A percentile compares a stretch with the other conserved stretches of the same genome.
Conservation (phyloP, 2,797 vertebrate species). For the Crypturellus tataupa region DNA sequence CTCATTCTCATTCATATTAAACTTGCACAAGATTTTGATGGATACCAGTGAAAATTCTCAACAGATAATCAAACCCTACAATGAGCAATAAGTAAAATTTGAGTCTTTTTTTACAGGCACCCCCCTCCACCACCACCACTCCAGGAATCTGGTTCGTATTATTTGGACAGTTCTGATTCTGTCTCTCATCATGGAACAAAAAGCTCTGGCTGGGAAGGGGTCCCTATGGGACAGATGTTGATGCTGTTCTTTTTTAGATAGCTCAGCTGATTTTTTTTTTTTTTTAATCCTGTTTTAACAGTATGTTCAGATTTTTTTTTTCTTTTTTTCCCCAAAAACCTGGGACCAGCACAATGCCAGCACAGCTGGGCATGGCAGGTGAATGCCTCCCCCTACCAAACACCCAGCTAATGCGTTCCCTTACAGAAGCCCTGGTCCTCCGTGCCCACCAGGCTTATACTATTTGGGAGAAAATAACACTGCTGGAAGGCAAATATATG, state of each 20-base stretch:
- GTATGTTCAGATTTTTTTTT: neutral
- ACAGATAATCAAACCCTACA: slow-evolving; percentile 23
- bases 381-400: neutral
- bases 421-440: neutral
- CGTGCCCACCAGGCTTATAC: neutral
- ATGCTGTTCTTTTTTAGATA: neutral
- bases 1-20: slow-evolving; percentile 2
- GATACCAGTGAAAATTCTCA: slow-evolving; percentile 28
- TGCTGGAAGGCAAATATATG: neutral
- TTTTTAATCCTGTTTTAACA: neutral
- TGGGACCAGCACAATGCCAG: neutral
- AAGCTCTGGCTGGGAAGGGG: neutral
- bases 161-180: slow-evolving; percentile 23
- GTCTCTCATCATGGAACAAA: slow-evolving; percentile 33
- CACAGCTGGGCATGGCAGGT: neutral
- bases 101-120: neutral
- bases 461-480: neutral
- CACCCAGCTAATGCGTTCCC: neutral
- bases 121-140: neutral
- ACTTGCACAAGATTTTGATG: neutral
- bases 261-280: neutral
- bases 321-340: neutral
- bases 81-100: slow-evolving; percentile 22
- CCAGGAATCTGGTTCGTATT: slow-evolving; percentile 31
- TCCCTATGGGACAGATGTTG: neutral